Evolutionary conservation across 2,888 invertebrate species (phyloP).

Genomic region (Apamea sordens): DNA sequence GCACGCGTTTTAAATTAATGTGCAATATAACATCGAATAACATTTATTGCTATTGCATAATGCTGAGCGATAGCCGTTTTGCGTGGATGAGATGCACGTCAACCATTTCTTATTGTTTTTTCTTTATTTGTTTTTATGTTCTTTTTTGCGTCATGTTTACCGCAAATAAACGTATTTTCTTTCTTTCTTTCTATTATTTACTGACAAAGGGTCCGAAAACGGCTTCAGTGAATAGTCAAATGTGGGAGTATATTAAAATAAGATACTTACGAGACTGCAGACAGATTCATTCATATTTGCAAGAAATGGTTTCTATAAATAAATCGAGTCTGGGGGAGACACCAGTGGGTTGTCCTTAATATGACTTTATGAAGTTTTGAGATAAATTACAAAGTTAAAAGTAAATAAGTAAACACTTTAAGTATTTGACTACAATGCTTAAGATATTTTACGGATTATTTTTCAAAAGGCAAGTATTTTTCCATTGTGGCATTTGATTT

Average conservation of each 20-base stretch:
- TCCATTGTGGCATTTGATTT: not conserved
- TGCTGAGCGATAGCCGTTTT: too few species aligned
- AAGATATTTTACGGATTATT: not conserved
- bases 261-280: constrained; percentile 55
- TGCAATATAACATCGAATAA: constrained; percentile 4
- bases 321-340: constrained; percentile 38
- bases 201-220: constrained; percentile 41
- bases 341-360: constrained; percentile 32
- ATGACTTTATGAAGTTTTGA: constrained; percentile 31
- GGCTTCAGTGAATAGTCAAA: constrained; percentile 41
- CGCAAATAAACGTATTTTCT: too few species aligned
- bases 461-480: not conserved
- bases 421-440: not conserved
- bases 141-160: too few species aligned
- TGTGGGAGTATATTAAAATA: constrained; percentile 47
- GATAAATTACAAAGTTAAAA: constrained; percentile 19
- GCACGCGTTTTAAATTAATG: not conserved
- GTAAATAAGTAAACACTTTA: constrained; percentile 6
- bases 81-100: too few species aligned
- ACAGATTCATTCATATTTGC: constrained; percentile 48
- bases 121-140: too few species aligned
- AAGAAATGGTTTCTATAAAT: constrained; percentile 57
- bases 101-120: too few species aligned
- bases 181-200: too few species aligned
- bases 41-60: constrained; percentile 39